Conservation (phyloP, 2,888 invertebrate genomes). For the Pyrrhia umbra region DNA sequence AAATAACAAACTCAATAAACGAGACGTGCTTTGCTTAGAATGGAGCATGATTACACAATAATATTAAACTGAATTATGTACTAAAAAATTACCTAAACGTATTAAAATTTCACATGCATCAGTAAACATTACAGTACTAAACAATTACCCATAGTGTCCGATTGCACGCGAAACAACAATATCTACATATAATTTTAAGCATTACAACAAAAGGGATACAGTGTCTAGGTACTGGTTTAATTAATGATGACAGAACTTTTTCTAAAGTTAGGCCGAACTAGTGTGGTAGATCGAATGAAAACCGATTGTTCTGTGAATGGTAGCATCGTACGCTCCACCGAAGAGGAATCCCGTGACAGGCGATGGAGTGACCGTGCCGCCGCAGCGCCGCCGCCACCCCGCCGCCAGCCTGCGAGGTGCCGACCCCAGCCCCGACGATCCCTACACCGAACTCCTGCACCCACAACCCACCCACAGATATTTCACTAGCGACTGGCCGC, state of each 20-base stretch:
- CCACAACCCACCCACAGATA: conserved; percentile 86
- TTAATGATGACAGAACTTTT: conserved; percentile 8
- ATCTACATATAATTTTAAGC: conserved; percentile 29
- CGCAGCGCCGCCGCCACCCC: conserved; percentile 86
- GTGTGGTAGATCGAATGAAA: conserved; percentile 79
- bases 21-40: conserved; percentile 68
- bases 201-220: conserved; percentile 13
- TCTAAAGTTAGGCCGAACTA: conserved; percentile 34
- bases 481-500: conserved; percentile 82
- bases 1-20: conserved; percentile 46
- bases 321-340: conserved; percentile 87
- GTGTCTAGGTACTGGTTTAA: conserved; percentile 10
- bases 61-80: conserved; percentile 28
- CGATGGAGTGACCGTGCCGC: conserved; percentile 90
- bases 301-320: conserved; percentile 87
- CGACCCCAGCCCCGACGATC: conserved; percentile 74
- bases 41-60: conserved; percentile 67
- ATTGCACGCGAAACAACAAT: conserved; percentile 25
- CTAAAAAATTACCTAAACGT: conserved; percentile 22
- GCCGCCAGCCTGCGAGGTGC: conserved; percentile 88
- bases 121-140: conserved; percentile 23
- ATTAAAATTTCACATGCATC: conserved; percentile 18
- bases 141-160: conserved; percentile 15
- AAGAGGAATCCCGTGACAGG: conserved; percentile 92
- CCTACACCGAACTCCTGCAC: conserved; percentile 74